Evolutionary conservation across 2,888 invertebrate species (phyloP), one percentile per base, ranked within the genome.

Genomic region (Harpagoxenus sublaevis): DNA sequence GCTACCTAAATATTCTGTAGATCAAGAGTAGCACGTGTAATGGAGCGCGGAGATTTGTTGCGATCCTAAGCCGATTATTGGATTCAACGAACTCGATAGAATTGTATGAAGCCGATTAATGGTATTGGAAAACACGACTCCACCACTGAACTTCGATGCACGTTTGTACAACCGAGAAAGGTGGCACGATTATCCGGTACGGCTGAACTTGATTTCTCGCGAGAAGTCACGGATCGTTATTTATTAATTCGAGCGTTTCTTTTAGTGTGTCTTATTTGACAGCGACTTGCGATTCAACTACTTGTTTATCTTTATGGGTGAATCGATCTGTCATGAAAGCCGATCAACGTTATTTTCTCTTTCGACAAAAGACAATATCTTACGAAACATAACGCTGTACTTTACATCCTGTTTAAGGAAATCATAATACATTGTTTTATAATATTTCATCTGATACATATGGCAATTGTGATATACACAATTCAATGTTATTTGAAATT

Each of bases 61-160:
- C 62, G 79, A 77, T 68, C 60, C 84, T 78, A 70, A 70, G 68
- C 84, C 81, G 84, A 84, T 84, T 84, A 78, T 62, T 84, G 79
- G 79, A 79, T 79, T 84, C 84, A 79, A 79, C 81, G 62, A 79
- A 79, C 53, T 79, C 79, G 84, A 84, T 84, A 79, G 84, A 84
- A 78, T 82, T 65, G 82, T 78, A 77, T 65, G 75, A 77, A 77
- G 82, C 78, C 77, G 78, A 82, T 82, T 82, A 82, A 82, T 82
- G 81, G 60, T 70, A 81, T 79, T 28, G 60, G 68, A 81, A 78
- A 68, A 68, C 48, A 62, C 42, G 42, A 53, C 74, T 48, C 48
- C 28, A 39, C 73, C 79, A 18, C 28, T 15, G 48, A 81, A 81
- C 60, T 39, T 73, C 28, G 74, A 35, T 60, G 12, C 73, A 35